Base-by-base conservation (phyloP, 2,797 vertebrate species). In the Steatocranus sp. region DNA sequence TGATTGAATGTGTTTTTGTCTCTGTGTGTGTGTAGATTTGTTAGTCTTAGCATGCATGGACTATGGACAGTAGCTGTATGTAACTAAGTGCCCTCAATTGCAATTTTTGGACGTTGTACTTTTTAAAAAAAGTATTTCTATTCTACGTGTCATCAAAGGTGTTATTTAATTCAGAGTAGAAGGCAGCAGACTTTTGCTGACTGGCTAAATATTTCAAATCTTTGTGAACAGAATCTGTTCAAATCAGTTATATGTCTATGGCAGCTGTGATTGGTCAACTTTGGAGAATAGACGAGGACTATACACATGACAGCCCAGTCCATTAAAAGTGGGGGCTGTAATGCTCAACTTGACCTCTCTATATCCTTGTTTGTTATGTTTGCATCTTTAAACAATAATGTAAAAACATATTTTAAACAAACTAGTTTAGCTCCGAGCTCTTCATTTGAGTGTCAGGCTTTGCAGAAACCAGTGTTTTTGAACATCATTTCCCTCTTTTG, bases 1-100 rank as follows among this genome's bases (percentile, higher is more conserved):
- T 83, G 80, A 86, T 81, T n/a, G 53, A 78, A 50, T 85, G 75
- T 74, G 81, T 66, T 83, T 63, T 83, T 82, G 83, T 83, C 77
- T 58, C 8, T 81, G 76, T 83, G 34, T 43, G 11, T 79, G 49
- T 27, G 58, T 63, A 8, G 18, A 49, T 20, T 46, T 82, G 86
- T 81, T 78, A 36, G 53, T 86, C 75, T 74, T 74, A 25, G 50
- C 51, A 77, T 73, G 54, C 76, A 80, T 86, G 25, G 41, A 18
- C 68, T 73, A 23, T 38, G 79, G 84, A 63, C 49, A 61, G 30
- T 18, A 14, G 49, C 77, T 63, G 38, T 84, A 75, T 38, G 82
- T 70, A 79, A 84, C 50, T 20, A 43, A 63, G 36, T 78, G 12
- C 17, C 46, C 56, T 34, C 23, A 9, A 1, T 9, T 75, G 14